Base-by-base conservation (phyloP, 2,797 vertebrate genomes). In the Naso thynnoides region DNA sequence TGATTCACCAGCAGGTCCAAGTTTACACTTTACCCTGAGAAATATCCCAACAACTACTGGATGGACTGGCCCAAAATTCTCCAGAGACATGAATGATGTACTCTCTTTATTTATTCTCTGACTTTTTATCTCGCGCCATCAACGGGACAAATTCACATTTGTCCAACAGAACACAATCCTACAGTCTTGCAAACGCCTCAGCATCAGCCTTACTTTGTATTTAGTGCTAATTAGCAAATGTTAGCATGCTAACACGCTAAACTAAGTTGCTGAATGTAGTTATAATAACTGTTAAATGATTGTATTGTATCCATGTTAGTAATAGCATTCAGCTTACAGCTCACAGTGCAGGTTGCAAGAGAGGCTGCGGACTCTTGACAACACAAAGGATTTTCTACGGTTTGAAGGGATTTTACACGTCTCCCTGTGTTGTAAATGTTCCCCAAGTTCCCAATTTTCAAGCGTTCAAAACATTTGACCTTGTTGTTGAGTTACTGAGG, bases 361-460 rank as follows among this genome's bases (percentile, higher is more conserved):
- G 47, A 33, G 38, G 29, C 57, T 47, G 5, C 2, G 21, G 4
- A 19, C 56, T 44, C 31, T 19, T 9, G 24, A 55, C 24, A 24
- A 41, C 21, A 29, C 33, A 44, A 19, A 72, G n/a, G 44, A 64
- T 36, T 50, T 64, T 47, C 21, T 42, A 50, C 23, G 52, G 36
- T 33, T 45, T 52, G 27, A 65, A 36, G 36, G 15, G n/a, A 47
- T 66, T 47, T 60, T 10, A 48, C 31, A 15, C 23, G 31, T 74
- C 55, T 8, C 26, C 39, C 5, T 0, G 2, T 36, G 26, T 23
- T 56, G 52, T 27, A 18, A 50, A 58, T 52, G n/a, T n/a, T n/a
- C 14, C 18, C 45, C 16, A 63, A 38, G 15, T 26, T 61, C 24
- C 15, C 38, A 16, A 21, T 57, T 42, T 24, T 57, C 27, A 65